These are phyloP conservation scores for Yponomeuta malinellus DNA, from an alignment of 2,888 invertebrate genomes.

Conservation along the genomic window DNA sequence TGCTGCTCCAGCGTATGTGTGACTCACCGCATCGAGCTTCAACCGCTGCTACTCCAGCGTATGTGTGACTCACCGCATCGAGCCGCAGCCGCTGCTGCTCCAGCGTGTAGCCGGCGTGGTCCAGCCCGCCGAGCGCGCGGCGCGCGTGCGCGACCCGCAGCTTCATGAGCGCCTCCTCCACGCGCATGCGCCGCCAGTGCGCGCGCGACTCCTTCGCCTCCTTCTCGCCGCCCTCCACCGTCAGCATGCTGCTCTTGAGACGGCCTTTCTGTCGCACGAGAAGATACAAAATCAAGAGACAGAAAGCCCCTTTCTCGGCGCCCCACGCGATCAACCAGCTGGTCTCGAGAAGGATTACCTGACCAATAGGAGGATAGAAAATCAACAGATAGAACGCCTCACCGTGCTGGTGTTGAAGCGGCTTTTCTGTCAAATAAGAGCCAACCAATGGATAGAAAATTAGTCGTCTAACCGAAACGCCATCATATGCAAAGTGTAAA, in stretches of 20 bases:
- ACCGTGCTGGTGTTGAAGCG: slow-evolving; percentile 22
- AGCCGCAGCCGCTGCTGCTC: slow-evolving; percentile 82
- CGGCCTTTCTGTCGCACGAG: slow-evolving; percentile 49
- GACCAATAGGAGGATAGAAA: slow-evolving; percentile 11
- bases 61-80: slow-evolving; percentile 73
- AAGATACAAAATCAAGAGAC: neutral
- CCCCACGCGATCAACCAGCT: slow-evolving; percentile 58
- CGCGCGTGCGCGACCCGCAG: slow-evolving; percentile 81
- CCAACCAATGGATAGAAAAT: too few species aligned
- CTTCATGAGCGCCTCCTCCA: slow-evolving; percentile 79
- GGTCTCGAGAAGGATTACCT: slow-evolving; percentile 58
- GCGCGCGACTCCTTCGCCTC: slow-evolving; percentile 38
- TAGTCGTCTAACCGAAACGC: too few species aligned
- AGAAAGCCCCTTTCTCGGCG: slow-evolving; percentile 46
- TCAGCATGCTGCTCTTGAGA: slow-evolving; percentile 50
- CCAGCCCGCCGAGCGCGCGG: slow-evolving; percentile 77
- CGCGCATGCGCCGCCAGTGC: slow-evolving; percentile 51
- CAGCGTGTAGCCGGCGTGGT: slow-evolving; percentile 78
- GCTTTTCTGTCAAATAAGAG: slow-evolving; percentile 47
- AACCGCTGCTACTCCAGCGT: neutral
- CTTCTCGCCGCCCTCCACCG: slow-evolving; percentile 57
- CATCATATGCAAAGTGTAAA: too few species aligned
- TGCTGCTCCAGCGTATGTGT: too few species aligned
- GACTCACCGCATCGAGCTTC: too few species aligned
- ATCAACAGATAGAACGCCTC: too few species aligned